A percentile compares a stretch with the other conserved stretches of the same genome.
These are phyloP conservation scores for Papilio protenor DNA, from an alignment of 2,888 invertebrate species.

Conservation along the genomic window DNA sequence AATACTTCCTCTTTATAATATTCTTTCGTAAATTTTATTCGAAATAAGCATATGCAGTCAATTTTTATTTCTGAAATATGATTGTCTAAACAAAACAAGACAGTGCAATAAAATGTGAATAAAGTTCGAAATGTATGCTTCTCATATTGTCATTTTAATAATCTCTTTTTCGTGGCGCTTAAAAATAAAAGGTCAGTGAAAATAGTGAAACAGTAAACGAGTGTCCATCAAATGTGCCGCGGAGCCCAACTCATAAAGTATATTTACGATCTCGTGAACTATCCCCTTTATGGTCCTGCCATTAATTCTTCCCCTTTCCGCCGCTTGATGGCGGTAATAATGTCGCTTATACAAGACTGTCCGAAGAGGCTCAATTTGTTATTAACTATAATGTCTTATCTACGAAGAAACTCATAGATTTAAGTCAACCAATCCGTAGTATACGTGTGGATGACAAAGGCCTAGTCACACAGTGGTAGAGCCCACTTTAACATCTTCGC, in stretches of 20 bases:
- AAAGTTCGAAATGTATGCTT: no score
- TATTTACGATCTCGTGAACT: slow-evolving; percentile 40
- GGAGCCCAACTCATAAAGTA: slow-evolving; percentile 38
- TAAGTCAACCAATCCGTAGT: background rate
- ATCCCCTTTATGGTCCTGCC: slow-evolving; percentile 30
- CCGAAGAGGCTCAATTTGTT: slow-evolving; percentile 29
- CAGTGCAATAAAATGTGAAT: background rate
- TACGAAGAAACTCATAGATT: background rate
- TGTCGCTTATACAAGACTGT: slow-evolving; percentile 32
- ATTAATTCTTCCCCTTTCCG: slow-evolving; percentile 35
- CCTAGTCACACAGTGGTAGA: no score
- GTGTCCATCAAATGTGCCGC: slow-evolving; percentile 39
- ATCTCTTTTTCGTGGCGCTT: background rate
- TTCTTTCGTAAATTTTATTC: no score
- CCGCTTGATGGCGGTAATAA: slow-evolving; percentile 31
- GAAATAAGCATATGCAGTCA: no score
- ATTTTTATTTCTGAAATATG: no score
- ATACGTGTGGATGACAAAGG: background rate
- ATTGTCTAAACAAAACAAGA: background rate
- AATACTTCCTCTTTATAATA: no score
- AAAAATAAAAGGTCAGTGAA: slow-evolving; percentile 20
- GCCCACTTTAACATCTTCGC: no score
- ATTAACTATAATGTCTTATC: background rate
- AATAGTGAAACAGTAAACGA: slow-evolving; percentile 33
- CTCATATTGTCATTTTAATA: background rate